A percentile compares a stretch with the other conserved stretches of the same genome.
Evolutionary conservation across 2,113 vertebrate genomes (phyloP).

Genomic region (Ellobius talpinus): DNA sequence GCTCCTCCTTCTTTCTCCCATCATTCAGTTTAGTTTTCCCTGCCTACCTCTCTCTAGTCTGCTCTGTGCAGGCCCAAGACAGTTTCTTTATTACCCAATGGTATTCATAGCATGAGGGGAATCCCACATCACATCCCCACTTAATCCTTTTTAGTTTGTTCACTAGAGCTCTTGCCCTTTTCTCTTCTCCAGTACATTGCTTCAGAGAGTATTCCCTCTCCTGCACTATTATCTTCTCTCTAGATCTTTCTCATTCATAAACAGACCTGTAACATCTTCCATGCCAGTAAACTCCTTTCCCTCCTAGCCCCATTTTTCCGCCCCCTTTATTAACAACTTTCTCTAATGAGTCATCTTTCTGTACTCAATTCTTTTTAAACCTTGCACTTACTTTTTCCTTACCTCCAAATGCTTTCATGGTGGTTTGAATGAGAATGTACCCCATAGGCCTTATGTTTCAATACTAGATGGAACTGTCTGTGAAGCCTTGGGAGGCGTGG

Average conservation of each 20-base stretch:
- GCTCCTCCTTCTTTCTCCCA: too few species aligned
- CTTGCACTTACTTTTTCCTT: neutral
- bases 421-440: neutral
- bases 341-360: slow-evolving; percentile 2
- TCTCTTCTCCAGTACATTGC: neutral
- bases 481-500: neutral
- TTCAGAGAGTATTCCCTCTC: slow-evolving; percentile 25
- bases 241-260: slow-evolving; percentile 20
- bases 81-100: too few species aligned
- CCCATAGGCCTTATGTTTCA: neutral
- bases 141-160: neutral
- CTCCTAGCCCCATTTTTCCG: neutral
- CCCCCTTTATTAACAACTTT: neutral
- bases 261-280: neutral
- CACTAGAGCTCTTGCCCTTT: neutral
- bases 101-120: too few species aligned
- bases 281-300: neutral
- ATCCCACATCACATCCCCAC: too few species aligned
- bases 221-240: neutral
- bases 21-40: too few species aligned
- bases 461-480: neutral
- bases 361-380: neutral
- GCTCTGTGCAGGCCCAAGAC: too few species aligned
- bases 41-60: too few species aligned
- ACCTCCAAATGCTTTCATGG: neutral